A percentile compares a stretch with the other conserved stretches of the same genome.
These are phyloP conservation scores for Henricia sp. DNA, from an alignment of 53 echinoderm and acorn worm species.

Conservation along the genomic window DNA sequence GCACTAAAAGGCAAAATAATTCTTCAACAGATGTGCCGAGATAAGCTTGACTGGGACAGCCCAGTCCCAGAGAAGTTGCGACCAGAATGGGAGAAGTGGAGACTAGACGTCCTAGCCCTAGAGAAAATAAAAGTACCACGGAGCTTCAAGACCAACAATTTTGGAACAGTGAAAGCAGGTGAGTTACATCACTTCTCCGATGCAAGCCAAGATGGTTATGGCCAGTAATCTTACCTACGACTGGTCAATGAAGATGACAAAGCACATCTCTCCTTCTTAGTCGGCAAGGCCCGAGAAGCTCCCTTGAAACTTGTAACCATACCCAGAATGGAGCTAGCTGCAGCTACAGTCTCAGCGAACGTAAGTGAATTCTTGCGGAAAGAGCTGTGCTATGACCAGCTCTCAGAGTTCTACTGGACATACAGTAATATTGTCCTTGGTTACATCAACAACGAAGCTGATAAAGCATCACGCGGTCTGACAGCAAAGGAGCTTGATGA, in stretches of 20 bases:
- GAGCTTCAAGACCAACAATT: constrained; percentile 50
- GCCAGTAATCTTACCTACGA: constrained; percentile 70
- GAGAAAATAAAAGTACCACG: constrained; percentile 18
- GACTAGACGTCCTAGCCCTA: constrained; percentile 3
- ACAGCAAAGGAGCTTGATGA: neutral
- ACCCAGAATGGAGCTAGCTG: constrained; percentile 21
- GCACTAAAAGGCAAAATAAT: constrained; percentile 25
- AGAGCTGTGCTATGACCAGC: neutral
- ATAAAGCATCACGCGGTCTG: constrained; percentile 29
- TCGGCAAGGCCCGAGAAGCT: constrained; percentile 55
- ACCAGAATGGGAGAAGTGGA: constrained; percentile 34
- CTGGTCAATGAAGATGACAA: constrained; percentile 42
- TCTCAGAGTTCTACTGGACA: constrained; percentile 7
- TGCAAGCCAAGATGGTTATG: constrained; percentile 68
- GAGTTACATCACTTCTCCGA: constrained; percentile 71
- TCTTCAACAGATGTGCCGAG: constrained; percentile 50
- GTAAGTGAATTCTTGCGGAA: neutral
- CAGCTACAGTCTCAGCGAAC: constrained; percentile 18
- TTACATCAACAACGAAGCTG: constrained; percentile 23
- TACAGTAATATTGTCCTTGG: constrained; percentile 9
- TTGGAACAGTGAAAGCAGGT: constrained; percentile 11
- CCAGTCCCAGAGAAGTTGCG: constrained; percentile 21
- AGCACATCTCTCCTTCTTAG: constrained; percentile 43
- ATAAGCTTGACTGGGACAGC: constrained; percentile 37
- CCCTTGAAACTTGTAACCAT: constrained; percentile 32